Evolutionary conservation across 1,140 invertebrate genomes (phyloP).

Genomic region (Brachionus sp.): DNA sequence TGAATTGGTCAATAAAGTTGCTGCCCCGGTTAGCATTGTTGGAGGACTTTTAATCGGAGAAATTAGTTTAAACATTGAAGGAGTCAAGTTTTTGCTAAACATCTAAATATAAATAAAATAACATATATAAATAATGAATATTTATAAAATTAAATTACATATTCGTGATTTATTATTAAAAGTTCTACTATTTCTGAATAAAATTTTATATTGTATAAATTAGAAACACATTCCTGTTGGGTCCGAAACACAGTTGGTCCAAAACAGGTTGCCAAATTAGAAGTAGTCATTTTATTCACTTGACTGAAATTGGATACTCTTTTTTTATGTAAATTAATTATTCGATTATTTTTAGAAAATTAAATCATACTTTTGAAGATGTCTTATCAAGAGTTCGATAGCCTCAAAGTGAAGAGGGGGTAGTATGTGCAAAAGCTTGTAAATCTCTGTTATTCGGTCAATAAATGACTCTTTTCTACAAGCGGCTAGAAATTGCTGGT

Average conservation of each 20-base stretch:
- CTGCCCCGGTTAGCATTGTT: not conserved
- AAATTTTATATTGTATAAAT: conserved; percentile 43
- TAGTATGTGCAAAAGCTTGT: not conserved
- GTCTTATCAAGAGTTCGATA: not conserved
- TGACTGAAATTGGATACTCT: conserved; percentile 14
- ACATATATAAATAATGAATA: not conserved
- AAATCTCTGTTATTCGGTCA: not conserved
- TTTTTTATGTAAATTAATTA: not conserved
- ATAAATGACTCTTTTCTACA: conserved; percentile 28
- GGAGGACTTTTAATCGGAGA: conserved; percentile 13
- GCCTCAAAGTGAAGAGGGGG: conserved; percentile 13
- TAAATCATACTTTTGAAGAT: conserved; percentile 20
- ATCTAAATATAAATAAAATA: not conserved
- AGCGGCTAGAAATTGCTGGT: conserved; percentile 36
- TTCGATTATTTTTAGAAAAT: not conserved
- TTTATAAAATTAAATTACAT: not conserved
- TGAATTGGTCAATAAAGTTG: not conserved
- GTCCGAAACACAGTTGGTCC: conserved; percentile 41
- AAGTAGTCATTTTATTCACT: conserved; percentile 40
- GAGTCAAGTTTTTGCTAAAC: not conserved
- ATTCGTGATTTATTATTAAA: conserved; percentile 28
- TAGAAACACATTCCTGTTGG: conserved; percentile 30
- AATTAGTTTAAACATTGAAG: not conserved
- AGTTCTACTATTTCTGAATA: conserved; percentile 39
- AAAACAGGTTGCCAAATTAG: conserved; percentile 45